A percentile compares a stretch with the other conserved stretches of the same genome.
Evolutionary conservation across 2,797 vertebrate species (phyloP).

Genomic region (Botia kubotai): DNA sequence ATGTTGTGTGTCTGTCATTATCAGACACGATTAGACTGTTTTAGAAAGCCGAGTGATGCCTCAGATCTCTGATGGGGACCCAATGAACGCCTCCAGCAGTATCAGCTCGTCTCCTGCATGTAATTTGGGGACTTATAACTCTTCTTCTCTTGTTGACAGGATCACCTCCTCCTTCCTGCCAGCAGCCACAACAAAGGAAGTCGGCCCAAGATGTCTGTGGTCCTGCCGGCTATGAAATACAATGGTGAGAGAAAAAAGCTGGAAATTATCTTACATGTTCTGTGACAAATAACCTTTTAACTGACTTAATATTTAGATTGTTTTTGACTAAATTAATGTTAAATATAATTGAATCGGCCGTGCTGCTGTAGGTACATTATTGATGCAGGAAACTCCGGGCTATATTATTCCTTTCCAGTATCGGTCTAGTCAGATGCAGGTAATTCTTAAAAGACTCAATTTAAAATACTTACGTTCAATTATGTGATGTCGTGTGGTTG

Average conservation of each 20-base stretch:
- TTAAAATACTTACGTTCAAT: too few relatives aligned
- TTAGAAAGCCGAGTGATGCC: background rate
- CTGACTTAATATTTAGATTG: too few relatives aligned
- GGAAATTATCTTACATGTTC: background rate
- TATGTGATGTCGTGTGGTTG: too few relatives aligned
- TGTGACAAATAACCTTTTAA: background rate
- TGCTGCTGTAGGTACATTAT: too few relatives aligned
- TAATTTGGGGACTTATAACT: constrained; percentile 39
- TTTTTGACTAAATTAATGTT: too few relatives aligned
- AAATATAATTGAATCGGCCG: too few relatives aligned
- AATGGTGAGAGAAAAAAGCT: constrained; percentile 84
- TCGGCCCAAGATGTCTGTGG: constrained; percentile 95
- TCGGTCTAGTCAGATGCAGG: background rate
- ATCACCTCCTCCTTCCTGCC: constrained; percentile 94
- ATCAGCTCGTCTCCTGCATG: constrained; percentile 16
- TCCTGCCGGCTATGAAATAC: constrained; percentile 93
- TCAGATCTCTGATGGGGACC: background rate
- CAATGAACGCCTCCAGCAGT: background rate
- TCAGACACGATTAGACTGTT: background rate
- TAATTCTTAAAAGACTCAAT: background rate
- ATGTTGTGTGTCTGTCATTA: background rate
- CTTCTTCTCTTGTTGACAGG: constrained; percentile 79
- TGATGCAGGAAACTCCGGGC: background rate
- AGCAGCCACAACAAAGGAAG: constrained; percentile 95
- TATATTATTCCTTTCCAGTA: background rate